phyloP scores from a whole-genome alignment of 1,140 invertebrate species.

The Cotesia chilonis region DNA sequence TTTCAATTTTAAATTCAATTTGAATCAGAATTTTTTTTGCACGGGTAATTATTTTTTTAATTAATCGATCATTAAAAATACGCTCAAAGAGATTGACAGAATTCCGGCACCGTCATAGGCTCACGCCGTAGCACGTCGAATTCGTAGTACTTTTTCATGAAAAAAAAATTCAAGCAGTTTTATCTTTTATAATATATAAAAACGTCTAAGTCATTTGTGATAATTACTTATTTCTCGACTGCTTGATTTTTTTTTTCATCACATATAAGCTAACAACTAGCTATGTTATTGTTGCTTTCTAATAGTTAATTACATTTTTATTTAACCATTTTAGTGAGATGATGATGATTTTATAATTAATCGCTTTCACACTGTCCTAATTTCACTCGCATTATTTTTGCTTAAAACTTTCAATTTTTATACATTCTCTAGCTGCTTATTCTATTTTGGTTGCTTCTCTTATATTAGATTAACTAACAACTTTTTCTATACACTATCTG shows the following conservation, averaged over 20 bases:
- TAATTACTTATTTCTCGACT: slow-evolving; percentile 1
- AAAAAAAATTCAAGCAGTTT: neutral
- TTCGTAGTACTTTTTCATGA: slow-evolving; percentile 28
- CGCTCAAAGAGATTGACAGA: slow-evolving; percentile 17
- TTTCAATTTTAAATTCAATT: too few relatives aligned
- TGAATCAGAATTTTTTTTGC: too few relatives aligned
- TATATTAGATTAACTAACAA: neutral
- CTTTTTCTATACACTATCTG: neutral
- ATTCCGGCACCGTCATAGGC: slow-evolving; percentile 51
- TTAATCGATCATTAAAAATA: slow-evolving; percentile 9
- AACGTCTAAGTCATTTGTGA: neutral
- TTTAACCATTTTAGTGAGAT: neutral
- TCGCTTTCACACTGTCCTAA: slow-evolving; percentile 31
- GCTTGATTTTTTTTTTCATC: slow-evolving; percentile 23
- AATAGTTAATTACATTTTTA: slow-evolving; percentile 16
- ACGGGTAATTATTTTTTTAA: neutral
- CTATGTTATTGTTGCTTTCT: slow-evolving; percentile 33
- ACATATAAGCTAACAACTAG: neutral
- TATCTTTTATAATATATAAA: neutral
- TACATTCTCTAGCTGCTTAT: neutral
- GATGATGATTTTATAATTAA: neutral
- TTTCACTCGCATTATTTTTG: slow-evolving; percentile 21
- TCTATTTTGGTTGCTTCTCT: neutral
- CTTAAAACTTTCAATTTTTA: slow-evolving; percentile 30
- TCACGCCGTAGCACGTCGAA: slow-evolving; percentile 64